These are phyloP conservation scores for Hedya salicella DNA, from an alignment of 2,888 invertebrate species.

Conservation along the genomic window DNA sequence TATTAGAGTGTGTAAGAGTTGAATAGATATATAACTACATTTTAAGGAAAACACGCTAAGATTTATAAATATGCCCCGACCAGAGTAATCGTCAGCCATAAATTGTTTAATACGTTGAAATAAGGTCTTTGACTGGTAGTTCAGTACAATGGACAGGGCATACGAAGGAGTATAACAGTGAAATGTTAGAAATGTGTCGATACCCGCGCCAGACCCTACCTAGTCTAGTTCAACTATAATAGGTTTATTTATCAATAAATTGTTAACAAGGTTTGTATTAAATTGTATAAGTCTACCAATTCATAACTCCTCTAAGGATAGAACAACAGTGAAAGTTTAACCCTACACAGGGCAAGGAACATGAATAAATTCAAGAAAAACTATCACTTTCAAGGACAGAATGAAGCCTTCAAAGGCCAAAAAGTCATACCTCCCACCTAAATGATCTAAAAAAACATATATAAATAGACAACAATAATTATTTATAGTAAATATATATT, in stretches of 20 bases:
- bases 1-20: conserved; percentile 21
- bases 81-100: conserved; percentile 16
- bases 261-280: conserved; percentile 67
- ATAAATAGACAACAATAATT: conserved; percentile 68
- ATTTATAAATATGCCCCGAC: conserved; percentile 20
- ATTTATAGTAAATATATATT: conserved; percentile 60
- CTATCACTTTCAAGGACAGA: conserved; percentile 50
- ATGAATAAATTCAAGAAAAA: conserved; percentile 53
- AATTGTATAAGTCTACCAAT: conserved; percentile 61
- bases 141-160: conserved; percentile 18
- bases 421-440: conserved; percentile 71
- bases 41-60: conserved; percentile 21
- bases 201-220: conserved; percentile 47
- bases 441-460: conserved; percentile 67
- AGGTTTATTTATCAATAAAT: conserved; percentile 68
- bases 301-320: conserved; percentile 64
- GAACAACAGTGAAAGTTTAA: conserved; percentile 65
- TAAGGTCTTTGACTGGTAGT: conserved; percentile 14
- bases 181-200: conserved; percentile 39
- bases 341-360: conserved; percentile 54
- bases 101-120: conserved; percentile 18
- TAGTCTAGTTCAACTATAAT: conserved; percentile 72
- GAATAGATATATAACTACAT: conserved; percentile 17
- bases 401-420: conserved; percentile 70
- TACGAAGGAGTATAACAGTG: conserved; percentile 28